phyloP scores from a whole-genome alignment of 2,113 vertebrate species.

The Salvelinus namaycush region DNA sequence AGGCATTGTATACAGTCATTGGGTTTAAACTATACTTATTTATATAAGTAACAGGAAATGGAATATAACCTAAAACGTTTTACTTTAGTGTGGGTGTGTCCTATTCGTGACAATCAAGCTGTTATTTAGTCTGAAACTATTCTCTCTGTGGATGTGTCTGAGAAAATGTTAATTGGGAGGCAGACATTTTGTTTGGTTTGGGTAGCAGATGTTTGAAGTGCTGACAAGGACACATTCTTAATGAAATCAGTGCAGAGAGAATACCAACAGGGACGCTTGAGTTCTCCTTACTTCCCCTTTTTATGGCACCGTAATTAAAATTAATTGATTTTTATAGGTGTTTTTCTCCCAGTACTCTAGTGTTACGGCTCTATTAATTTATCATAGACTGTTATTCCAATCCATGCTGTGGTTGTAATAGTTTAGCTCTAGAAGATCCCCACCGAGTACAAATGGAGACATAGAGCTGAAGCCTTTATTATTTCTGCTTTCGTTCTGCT shows the following conservation, averaged over 20 bases:
- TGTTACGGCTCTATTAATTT: slow-evolving; percentile 60
- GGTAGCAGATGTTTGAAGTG: slow-evolving; percentile 55
- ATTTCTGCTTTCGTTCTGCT: slow-evolving; percentile 26
- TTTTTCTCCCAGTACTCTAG: slow-evolving; percentile 31
- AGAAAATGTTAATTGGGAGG: neutral
- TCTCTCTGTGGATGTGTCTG: neutral
- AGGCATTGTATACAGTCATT: too few relatives aligned
- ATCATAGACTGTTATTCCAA: slow-evolving; percentile 56
- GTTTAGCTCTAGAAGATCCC: slow-evolving; percentile 31
- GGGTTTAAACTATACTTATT: too few relatives aligned
- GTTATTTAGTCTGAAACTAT: neutral
- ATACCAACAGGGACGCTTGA: slow-evolving; percentile 35
- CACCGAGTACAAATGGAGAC: neutral
- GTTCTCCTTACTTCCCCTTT: slow-evolving; percentile 50
- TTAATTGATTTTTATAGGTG: slow-evolving; percentile 53
- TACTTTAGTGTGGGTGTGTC: neutral
- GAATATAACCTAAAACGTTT: neutral
- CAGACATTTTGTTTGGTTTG: slow-evolving; percentile 14
- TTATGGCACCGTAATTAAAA: slow-evolving; percentile 63
- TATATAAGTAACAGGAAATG: neutral
- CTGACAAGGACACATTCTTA: slow-evolving; percentile 59
- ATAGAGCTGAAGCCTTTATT: slow-evolving; percentile 35
- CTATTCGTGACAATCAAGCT: neutral
- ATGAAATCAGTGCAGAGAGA: slow-evolving; percentile 30
- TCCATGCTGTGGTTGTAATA: slow-evolving; percentile 49